Percentiles rank a stretch among this genome's conserved stretches.
Evolutionary conservation across 2,797 vertebrate species (phyloP).

Genomic region (Perodicticus potto): DNA sequence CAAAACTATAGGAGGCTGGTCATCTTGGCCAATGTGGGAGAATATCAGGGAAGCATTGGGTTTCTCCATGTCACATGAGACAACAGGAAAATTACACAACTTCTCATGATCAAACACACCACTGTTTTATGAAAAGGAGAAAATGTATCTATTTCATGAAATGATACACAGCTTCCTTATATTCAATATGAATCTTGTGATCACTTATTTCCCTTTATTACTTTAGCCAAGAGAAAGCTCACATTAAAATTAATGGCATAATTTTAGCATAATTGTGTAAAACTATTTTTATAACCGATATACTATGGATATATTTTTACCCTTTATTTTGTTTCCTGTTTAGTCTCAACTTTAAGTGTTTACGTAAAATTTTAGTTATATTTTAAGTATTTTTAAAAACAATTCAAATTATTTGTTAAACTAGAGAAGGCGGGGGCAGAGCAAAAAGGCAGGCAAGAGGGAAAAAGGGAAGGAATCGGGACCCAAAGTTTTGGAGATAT

Average conservation of each 20-base stretch:
- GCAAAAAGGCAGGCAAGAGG: no score
- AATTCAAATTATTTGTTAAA: constrained; percentile 12
- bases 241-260: background rate
- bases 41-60: background rate
- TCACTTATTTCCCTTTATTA: background rate
- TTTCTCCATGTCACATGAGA: background rate
- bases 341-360: background rate
- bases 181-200: background rate
- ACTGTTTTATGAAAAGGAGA: background rate
- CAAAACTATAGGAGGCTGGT: background rate
- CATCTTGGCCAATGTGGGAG: background rate
- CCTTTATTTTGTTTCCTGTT: background rate
- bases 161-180: background rate
- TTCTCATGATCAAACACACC: background rate
- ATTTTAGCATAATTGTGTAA: background rate
- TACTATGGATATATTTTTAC: background rate
- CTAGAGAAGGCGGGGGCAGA: background rate
- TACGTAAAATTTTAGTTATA: background rate
- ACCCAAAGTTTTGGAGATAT: background rate
- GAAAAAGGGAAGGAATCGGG: background rate
- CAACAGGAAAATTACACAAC: background rate
- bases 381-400: background rate
- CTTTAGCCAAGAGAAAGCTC: constrained; percentile 22
- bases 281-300: background rate
- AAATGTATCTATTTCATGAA: background rate